These are phyloP conservation scores for Apotomis turbidana DNA, from an alignment of 2,888 invertebrate species.

Conservation along the genomic window DNA sequence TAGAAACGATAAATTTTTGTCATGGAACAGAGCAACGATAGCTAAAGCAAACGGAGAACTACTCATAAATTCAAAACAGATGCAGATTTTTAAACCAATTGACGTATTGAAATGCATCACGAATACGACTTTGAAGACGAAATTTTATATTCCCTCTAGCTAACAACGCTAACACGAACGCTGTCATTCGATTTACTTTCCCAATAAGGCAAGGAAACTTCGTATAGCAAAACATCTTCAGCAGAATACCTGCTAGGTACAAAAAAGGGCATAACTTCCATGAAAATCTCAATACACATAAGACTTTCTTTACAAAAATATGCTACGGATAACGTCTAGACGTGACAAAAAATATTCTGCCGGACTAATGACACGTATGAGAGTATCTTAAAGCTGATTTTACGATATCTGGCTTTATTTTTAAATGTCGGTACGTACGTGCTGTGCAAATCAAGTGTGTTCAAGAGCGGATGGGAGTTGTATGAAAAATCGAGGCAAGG, in stretches of 20 bases:
- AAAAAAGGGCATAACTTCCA: background rate
- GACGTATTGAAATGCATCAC: slow-evolving; percentile 57
- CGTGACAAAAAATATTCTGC: slow-evolving; percentile 54
- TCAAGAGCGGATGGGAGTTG: slow-evolving; percentile 78
- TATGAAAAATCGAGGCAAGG: slow-evolving; percentile 81
- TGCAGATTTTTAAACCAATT: slow-evolving; percentile 62
- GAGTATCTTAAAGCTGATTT: slow-evolving; percentile 58
- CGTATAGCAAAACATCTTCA: slow-evolving; percentile 75
- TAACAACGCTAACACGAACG: slow-evolving; percentile 68
- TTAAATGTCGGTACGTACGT: slow-evolving; percentile 62
- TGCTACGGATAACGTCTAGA: slow-evolving; percentile 60
- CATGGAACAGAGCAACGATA: slow-evolving; percentile 4
- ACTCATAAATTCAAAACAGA: slow-evolving; percentile 43
- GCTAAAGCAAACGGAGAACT: slow-evolving; percentile 2
- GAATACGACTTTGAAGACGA: slow-evolving; percentile 45
- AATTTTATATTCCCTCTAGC: slow-evolving; percentile 53
- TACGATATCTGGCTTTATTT: slow-evolving; percentile 46
- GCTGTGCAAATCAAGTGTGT: slow-evolving; percentile 81
- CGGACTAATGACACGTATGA: slow-evolving; percentile 50
- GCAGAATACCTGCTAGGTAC: slow-evolving; percentile 40
- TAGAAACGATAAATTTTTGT: background rate
- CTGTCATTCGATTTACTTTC: slow-evolving; percentile 68
- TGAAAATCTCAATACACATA: background rate
- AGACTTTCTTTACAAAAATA: slow-evolving; percentile 19
- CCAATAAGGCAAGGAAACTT: slow-evolving; percentile 69